Conservation (phyloP, 2,888 invertebrate genomes). For the Diarsia brunnea region DNA sequence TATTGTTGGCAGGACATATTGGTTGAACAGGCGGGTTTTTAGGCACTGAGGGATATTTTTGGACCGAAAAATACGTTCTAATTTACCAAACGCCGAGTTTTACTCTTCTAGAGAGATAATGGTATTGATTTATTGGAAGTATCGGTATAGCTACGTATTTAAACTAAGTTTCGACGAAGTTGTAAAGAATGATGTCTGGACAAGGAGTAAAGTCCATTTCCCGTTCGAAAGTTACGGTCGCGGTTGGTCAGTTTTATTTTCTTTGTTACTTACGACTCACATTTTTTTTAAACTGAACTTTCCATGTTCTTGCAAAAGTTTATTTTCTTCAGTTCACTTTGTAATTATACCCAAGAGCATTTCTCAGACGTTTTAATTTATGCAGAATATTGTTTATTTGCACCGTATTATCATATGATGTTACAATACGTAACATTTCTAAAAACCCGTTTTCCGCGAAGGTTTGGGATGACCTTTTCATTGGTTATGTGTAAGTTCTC, state of each 20-base stretch:
- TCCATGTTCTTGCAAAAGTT: background rate
- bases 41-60: too few species aligned
- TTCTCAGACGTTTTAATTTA: constrained; percentile 31
- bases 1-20: too few species aligned
- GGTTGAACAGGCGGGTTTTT: too few species aligned
- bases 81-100: too few species aligned
- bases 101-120: too few species aligned
- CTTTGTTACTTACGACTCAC: background rate
- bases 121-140: too few species aligned
- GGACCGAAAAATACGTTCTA: too few species aligned
- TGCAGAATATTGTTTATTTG: constrained; percentile 11
- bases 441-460: background rate
- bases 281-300: background rate
- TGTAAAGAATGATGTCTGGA: background rate
- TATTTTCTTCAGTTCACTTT: constrained; percentile 27
- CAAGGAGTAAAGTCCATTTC: background rate
- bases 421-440: background rate
- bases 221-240: background rate
- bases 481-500: background rate
- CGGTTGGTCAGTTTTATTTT: background rate
- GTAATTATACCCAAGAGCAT: constrained; percentile 27
- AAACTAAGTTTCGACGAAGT: background rate
- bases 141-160: background rate
- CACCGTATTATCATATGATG: background rate
- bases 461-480: background rate